Conservation (phyloP, 2,113 vertebrate species). For the Mastomys coucha region DNA sequence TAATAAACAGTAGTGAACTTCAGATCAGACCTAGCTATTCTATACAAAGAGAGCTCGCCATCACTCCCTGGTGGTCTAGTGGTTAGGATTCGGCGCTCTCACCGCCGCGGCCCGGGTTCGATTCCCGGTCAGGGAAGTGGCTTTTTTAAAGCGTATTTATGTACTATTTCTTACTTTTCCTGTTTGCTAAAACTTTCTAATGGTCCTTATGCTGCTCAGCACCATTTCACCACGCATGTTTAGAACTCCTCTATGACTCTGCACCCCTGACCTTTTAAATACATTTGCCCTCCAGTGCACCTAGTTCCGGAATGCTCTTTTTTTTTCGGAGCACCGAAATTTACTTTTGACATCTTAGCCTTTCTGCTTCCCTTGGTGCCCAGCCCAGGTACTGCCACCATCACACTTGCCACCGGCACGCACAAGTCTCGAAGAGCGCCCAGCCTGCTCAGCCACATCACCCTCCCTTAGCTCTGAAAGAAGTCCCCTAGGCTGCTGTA, state of each 20-base stretch:
- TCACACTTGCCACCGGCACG: neutral
- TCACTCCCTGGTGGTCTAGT: conserved; percentile 1
- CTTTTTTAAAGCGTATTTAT: rapidly evolving
- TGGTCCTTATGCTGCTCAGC: neutral
- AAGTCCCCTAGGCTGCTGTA: neutral
- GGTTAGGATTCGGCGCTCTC: conserved; percentile 4
- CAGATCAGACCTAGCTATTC: too few relatives aligned
- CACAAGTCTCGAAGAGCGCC: neutral
- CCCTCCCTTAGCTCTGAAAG: neutral
- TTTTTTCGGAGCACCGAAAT: neutral
- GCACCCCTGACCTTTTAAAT: neutral
- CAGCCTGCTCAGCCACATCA: neutral
- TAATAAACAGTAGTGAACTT: neutral
- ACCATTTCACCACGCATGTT: too few relatives aligned
- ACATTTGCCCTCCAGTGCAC: too few relatives aligned
- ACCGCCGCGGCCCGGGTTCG: conserved; percentile 1
- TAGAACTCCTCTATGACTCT: too few relatives aligned
- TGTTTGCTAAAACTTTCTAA: too few relatives aligned
- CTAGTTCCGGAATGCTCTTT: neutral
- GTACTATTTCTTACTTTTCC: too few relatives aligned
- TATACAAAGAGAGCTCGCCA: rapidly evolving
- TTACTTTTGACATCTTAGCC: neutral
- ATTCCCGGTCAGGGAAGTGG: neutral
- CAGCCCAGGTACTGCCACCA: neutral
- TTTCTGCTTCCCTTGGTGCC: neutral